Conservation (phyloP, 53 echinoderm and acorn worm species). For the Holothuria leucospilota region DNA sequence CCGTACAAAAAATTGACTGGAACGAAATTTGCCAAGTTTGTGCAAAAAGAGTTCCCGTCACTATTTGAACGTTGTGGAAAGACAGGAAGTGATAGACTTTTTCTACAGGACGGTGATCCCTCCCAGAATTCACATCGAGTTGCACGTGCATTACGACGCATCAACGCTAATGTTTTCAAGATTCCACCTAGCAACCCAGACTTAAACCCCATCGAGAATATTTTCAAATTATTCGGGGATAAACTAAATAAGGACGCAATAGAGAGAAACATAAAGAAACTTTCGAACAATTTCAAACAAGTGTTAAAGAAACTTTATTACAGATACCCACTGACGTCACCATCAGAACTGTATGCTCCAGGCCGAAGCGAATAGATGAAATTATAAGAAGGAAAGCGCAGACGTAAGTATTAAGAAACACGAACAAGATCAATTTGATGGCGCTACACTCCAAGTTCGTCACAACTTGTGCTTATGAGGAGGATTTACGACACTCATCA, state of each 20-base stretch:
- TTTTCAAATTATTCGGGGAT: conserved; percentile 49
- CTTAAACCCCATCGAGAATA: conserved; percentile 31
- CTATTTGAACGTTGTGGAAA: not conserved
- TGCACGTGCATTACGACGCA: not conserved
- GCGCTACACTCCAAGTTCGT: too few species aligned
- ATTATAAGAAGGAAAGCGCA: not conserved
- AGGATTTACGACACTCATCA: too few species aligned
- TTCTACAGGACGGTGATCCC: conserved; percentile 41
- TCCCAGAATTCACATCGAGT: not conserved
- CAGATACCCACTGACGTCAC: not conserved
- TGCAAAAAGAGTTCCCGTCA: not conserved
- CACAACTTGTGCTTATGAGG: too few species aligned
- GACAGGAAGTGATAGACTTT: not conserved
- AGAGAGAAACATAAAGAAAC: not conserved
- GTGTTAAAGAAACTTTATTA: not conserved
- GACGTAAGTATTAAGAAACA: not conserved
- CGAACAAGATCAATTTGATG: too few species aligned
- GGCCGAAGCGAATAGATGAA: not conserved
- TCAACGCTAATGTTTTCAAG: not conserved
- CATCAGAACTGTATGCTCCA: not conserved
- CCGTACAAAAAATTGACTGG: not conserved
- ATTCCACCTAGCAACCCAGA: conserved; percentile 34
- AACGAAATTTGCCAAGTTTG: not conserved
- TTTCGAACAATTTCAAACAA: not conserved
- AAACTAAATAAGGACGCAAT: conserved; percentile 32